Percentiles rank a stretch among this genome's conserved stretches.
phyloP scores from a whole-genome alignment of 2,888 invertebrate species.

The Neocrepidodera transversa region DNA sequence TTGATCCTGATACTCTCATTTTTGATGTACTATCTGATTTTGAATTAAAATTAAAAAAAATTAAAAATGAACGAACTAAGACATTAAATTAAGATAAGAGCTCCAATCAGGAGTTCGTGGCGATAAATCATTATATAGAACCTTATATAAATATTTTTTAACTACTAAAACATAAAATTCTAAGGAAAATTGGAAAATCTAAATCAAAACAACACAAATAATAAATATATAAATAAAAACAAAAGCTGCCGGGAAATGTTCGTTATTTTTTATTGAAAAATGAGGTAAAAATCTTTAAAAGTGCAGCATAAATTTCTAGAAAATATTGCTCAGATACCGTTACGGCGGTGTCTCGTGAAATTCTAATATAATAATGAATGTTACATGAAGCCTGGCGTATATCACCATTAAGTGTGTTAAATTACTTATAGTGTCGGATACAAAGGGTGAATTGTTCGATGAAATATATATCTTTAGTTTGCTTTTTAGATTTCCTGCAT shows the following conservation, averaged over 20 bases:
- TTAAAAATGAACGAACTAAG: too few species aligned
- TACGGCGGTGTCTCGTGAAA: conserved; percentile 24
- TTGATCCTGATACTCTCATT: too few species aligned
- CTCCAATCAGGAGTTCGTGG: too few species aligned
- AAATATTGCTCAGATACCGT: conserved; percentile 26
- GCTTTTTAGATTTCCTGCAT: conserved; percentile 13
- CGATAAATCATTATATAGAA: too few species aligned
- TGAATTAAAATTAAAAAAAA: too few species aligned
- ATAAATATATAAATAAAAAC: conserved; percentile 1
- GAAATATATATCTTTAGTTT: conserved; percentile 20
- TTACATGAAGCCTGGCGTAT: conserved; percentile 27
- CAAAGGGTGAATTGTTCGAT: conserved; percentile 26
- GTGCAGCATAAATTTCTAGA: conserved; percentile 23
- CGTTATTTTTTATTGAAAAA: conserved; percentile 20
- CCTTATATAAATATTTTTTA: too few species aligned
- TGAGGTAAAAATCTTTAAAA: conserved; percentile 16
- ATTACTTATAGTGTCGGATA: conserved; percentile 26
- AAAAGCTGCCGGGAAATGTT: conserved; percentile 6
- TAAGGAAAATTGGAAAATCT: too few species aligned
- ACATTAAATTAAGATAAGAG: too few species aligned
- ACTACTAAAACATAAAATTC: too few species aligned
- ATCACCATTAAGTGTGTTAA: conserved; percentile 27
- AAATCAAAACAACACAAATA: too few species aligned
- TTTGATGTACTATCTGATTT: too few species aligned
- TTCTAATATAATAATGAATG: conserved; percentile 28